These are phyloP conservation scores for Notodromas monacha DNA, from an alignment of 2,888 invertebrate genomes.

Conservation along the genomic window DNA sequence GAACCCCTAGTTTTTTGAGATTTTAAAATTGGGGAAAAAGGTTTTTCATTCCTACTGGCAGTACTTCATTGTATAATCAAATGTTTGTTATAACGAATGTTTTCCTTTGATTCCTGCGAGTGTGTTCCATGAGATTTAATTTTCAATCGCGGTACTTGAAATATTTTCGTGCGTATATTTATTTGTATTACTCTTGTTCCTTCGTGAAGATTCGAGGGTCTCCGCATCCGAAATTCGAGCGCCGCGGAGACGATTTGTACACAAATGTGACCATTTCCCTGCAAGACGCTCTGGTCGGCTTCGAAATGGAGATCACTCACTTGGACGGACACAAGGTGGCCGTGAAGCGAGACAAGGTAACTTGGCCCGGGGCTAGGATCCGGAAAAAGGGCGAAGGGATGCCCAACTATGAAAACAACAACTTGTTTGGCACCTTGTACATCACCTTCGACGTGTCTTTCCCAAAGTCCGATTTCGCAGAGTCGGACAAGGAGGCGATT, in stretches of 20 bases:
- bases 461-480: slow-evolving; percentile 58
- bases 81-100: no score
- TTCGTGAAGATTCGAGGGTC: no score
- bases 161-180: no score
- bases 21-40: no score
- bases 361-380: slow-evolving; percentile 86
- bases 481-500: slow-evolving; percentile 54
- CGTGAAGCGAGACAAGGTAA: slow-evolving; percentile 62
- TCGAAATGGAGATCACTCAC: slow-evolving; percentile 59
- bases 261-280: slow-evolving; percentile 76
- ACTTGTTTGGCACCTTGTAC: slow-evolving; percentile 60
- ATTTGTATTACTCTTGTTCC: no score
- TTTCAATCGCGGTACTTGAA: no score
- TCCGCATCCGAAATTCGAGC: slow-evolving; percentile 52
- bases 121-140: no score
- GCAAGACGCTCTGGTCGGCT: slow-evolving; percentile 60
- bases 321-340: slow-evolving; percentile 56
- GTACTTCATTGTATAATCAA: no score
- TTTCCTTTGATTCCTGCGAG: no score
- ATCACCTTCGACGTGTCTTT: slow-evolving; percentile 95
- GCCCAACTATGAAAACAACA: slow-evolving; percentile 94
- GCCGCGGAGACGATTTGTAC: slow-evolving; percentile 74
- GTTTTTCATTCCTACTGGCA: no score
- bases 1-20: no score
- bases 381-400: slow-evolving; percentile 95